These are phyloP conservation scores for Amphilophus citrinellus DNA, from an alignment of 2,113 vertebrate species.

Conservation along the genomic window DNA sequence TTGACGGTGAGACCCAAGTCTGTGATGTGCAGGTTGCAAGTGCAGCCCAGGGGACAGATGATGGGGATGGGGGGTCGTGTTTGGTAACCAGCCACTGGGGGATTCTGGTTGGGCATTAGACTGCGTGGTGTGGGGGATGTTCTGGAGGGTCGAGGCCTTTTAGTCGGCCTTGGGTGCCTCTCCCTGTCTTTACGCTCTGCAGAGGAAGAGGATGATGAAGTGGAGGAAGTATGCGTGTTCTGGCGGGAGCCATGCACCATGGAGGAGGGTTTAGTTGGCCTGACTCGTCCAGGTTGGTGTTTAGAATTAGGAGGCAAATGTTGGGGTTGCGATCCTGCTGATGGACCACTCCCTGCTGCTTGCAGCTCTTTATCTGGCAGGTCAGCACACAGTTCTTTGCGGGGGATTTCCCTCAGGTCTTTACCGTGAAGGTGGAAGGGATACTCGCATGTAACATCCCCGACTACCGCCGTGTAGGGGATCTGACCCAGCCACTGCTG, in stretches of 20 bases:
- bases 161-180: conserved; percentile 89
- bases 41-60: conserved; percentile 94
- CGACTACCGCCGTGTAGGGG: conserved; percentile 95
- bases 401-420: conserved; percentile 93
- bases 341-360: conserved; percentile 86
- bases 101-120: conserved; percentile 91
- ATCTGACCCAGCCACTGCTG: conserved; percentile 97
- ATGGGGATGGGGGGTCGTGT: conserved; percentile 96
- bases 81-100: conserved; percentile 93
- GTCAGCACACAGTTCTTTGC: conserved; percentile 91
- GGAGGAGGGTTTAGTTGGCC: conserved; percentile 95
- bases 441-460: conserved; percentile 97
- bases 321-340: conserved; percentile 81
- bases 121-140: conserved; percentile 90
- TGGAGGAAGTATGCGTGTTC: conserved; percentile 86
- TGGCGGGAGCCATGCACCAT: conserved; percentile 94
- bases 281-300: conserved; percentile 85
- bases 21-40: conserved; percentile 96
- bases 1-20: conserved; percentile 96
- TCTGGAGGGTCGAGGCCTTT: conserved; percentile 88
- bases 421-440: conserved; percentile 98
- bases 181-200: conserved; percentile 89
- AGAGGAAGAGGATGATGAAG: conserved; percentile 83
- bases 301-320: conserved; percentile 67
- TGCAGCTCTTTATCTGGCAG: conserved; percentile 79